Conservation (phyloP, 30 jellyfish, hydroid and myxozoan species). For the Rhopilema esculentum region DNA sequence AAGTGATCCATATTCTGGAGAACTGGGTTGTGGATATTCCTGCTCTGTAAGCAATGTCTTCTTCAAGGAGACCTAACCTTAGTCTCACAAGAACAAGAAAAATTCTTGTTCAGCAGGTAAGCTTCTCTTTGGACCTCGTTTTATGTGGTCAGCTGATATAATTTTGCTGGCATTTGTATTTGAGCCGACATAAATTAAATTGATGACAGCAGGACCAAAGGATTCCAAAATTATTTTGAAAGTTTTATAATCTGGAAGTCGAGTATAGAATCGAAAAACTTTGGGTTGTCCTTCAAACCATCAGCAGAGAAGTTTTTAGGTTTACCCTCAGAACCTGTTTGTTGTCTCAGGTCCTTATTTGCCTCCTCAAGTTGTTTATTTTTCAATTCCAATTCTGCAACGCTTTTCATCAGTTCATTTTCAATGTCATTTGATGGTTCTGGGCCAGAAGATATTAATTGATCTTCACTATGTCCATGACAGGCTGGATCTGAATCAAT, state of each 20-base stretch:
- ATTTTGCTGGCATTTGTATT: slow-evolving; percentile 14
- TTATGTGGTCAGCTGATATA: neutral
- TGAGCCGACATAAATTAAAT: slow-evolving; percentile 7
- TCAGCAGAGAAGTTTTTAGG: neutral
- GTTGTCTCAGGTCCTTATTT: neutral
- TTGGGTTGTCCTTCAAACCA: neutral
- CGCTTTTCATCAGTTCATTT: too few species aligned
- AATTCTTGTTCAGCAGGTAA: slow-evolving; percentile 24
- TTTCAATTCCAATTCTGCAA: neutral
- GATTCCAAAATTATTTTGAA: slow-evolving; percentile 5
- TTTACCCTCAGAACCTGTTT: neutral
- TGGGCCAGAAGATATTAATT: too few species aligned
- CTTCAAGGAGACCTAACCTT: slow-evolving; percentile 58
- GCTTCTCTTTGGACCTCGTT: slow-evolving; percentile 29
- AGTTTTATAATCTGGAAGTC: slow-evolving; percentile 27
- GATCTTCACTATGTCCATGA: too few species aligned
- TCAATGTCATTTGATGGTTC: too few species aligned
- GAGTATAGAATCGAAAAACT: slow-evolving; percentile 27
- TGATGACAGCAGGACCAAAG: slow-evolving; percentile 24
- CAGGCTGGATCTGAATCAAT: too few species aligned
- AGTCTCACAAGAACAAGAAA: slow-evolving; percentile 27
- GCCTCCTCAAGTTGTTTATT: neutral
- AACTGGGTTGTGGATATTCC: too few species aligned
- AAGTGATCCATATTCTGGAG: slow-evolving; percentile 54
- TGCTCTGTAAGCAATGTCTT: too few species aligned